Evolutionary conservation across 2,888 invertebrate genomes (phyloP).

Genomic region (Limulus polyphemus): DNA sequence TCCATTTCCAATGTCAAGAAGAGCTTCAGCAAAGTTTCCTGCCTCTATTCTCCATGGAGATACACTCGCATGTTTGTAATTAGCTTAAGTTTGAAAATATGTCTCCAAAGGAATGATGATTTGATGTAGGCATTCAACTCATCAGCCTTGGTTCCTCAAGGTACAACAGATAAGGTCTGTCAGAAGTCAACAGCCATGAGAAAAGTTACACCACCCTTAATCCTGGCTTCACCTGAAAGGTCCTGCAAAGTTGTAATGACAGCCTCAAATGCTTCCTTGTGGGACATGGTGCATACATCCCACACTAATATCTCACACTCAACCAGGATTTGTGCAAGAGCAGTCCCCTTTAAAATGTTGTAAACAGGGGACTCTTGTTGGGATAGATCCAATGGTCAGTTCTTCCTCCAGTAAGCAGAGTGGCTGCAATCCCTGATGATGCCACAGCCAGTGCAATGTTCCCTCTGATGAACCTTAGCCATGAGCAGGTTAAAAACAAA

Average conservation of each 20-base stretch:
- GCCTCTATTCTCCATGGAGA: constrained; percentile 10
- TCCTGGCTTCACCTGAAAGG: constrained; percentile 2
- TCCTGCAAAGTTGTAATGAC: constrained; percentile 29
- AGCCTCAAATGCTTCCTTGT: constrained; percentile 26
- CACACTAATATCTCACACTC: constrained; percentile 31
- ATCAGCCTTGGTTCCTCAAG: constrained; percentile 20
- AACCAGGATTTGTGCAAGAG: not conserved
- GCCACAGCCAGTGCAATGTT: too few relatives aligned
- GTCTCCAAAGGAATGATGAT: constrained; percentile 24
- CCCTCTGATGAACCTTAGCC: too few relatives aligned
- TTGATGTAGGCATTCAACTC: constrained; percentile 28
- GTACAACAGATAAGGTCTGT: constrained; percentile 26
- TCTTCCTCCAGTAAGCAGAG: too few relatives aligned
- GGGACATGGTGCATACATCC: constrained; percentile 34
- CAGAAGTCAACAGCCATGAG: constrained; percentile 28
- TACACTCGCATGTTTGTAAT: constrained; percentile 20
- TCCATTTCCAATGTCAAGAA: constrained; percentile 10
- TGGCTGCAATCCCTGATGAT: too few relatives aligned
- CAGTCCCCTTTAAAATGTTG: constrained; percentile 30
- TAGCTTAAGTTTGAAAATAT: constrained; percentile 12
- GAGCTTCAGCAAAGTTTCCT: constrained; percentile 10
- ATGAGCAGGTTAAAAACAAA: too few relatives aligned
- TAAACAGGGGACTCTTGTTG: constrained; percentile 30
- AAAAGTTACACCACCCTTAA: constrained; percentile 21
- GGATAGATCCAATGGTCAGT: constrained; percentile 9